Conservation (phyloP, 1,140 invertebrate genomes). For the Drosophila tsacasi region DNA sequence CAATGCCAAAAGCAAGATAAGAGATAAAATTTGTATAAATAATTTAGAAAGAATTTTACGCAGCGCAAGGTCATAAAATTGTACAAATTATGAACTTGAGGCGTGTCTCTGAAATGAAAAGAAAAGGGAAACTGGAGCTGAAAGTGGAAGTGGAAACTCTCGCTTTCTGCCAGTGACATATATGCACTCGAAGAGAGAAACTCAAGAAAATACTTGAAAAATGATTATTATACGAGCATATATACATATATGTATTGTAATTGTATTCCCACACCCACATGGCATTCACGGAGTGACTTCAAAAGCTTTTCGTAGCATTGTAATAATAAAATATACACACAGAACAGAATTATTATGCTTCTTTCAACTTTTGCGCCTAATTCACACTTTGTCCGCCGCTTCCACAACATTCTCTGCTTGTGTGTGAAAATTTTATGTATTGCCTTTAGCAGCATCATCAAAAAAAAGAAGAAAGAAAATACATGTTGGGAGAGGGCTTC, state of each 20-base stretch:
- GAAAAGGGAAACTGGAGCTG: slow-evolving; percentile 8
- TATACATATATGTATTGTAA: slow-evolving; percentile 17
- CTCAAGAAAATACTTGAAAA: slow-evolving; percentile 36
- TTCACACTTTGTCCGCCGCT: slow-evolving; percentile 70
- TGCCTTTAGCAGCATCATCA: slow-evolving; percentile 82
- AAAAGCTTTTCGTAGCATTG: slow-evolving; percentile 68
- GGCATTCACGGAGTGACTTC: slow-evolving; percentile 41
- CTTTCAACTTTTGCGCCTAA: slow-evolving; percentile 83
- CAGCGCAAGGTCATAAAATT: slow-evolving; percentile 55
- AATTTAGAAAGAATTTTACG: slow-evolving; percentile 48
- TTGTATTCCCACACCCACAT: slow-evolving; percentile 9
- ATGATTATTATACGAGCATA: slow-evolving; percentile 29
- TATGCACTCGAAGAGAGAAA: slow-evolving; percentile 62
- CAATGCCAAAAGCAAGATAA: slow-evolving; percentile 62
- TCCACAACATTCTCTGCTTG: slow-evolving; percentile 28
- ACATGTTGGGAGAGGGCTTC: background rate
- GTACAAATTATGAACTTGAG: slow-evolving; percentile 75
- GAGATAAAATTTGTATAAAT: slow-evolving; percentile 74
- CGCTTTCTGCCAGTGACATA: slow-evolving; percentile 59
- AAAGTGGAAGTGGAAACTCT: slow-evolving; percentile 15
- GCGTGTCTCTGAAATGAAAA: slow-evolving; percentile 45
- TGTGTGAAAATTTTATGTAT: slow-evolving; percentile 82
- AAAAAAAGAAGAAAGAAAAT: slow-evolving; percentile 46
- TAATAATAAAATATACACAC: slow-evolving; percentile 64
- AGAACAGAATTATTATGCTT: slow-evolving; percentile 69